Percentiles rank a stretch among this genome's conserved stretches.
Evolutionary conservation across 2,888 invertebrate species (phyloP).

Genomic region (Lasius platythorax): DNA sequence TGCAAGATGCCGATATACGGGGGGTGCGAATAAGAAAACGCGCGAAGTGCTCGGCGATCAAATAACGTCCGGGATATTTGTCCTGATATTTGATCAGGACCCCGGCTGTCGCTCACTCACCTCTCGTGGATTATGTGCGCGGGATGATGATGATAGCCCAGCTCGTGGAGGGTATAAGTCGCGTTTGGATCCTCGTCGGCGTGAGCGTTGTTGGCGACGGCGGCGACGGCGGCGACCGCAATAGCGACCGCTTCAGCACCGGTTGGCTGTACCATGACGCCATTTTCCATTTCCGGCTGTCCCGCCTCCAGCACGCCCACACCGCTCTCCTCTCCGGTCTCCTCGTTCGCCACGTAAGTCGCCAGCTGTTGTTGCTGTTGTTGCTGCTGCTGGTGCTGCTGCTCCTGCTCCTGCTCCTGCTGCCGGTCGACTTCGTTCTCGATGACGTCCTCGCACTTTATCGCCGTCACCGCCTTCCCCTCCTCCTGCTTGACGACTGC

Average conservation of each 20-base stretch:
- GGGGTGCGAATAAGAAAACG: background rate
- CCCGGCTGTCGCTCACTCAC: constrained; percentile 62
- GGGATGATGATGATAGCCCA: constrained; percentile 70
- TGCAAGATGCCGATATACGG: background rate
- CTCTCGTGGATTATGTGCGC: constrained; percentile 76
- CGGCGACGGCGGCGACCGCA: constrained; percentile 68
- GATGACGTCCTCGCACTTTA: constrained; percentile 63
- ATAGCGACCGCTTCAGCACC: constrained; percentile 73
- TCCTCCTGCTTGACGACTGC: constrained; percentile 65
- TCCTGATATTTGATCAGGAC: background rate
- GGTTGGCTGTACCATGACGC: constrained; percentile 80
- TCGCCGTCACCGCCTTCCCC: constrained; percentile 41
- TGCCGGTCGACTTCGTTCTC: constrained; percentile 54
- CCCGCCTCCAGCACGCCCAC: constrained; percentile 85
- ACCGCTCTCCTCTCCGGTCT: constrained; percentile 79
- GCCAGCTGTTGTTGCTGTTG: constrained; percentile 72
- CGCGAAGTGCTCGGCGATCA: background rate
- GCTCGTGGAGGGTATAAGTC: constrained; percentile 77
- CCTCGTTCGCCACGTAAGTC: constrained; percentile 75
- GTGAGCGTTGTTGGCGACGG: constrained; percentile 68
- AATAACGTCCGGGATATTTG: background rate
- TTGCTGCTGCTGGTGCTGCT: constrained; percentile 70
- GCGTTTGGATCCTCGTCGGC: constrained; percentile 68
- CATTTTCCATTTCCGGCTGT: constrained; percentile 84
- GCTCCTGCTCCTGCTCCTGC: constrained; percentile 52